Evolutionary conservation across 2,113 vertebrate species (phyloP).

Genomic region (Rhadina sibilatrix): DNA sequence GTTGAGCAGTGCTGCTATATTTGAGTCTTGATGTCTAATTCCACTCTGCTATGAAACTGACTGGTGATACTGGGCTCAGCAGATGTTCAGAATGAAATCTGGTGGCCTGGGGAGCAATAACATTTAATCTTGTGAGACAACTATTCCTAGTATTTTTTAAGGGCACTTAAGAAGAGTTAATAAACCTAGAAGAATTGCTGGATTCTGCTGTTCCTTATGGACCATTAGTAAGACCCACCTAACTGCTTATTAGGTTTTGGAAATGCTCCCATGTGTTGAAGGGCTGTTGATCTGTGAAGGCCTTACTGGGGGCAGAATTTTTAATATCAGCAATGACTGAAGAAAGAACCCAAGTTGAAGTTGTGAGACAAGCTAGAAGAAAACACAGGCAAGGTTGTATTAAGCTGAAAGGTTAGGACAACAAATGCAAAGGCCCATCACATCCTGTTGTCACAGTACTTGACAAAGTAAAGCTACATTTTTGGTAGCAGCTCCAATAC

Average conservation of each 20-base stretch:
- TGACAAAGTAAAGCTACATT: not conserved
- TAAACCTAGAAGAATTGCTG: not conserved
- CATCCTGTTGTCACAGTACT: not conserved
- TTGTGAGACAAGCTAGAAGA: not conserved
- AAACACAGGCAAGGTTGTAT: not conserved
- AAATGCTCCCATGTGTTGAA: not conserved
- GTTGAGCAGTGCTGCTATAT: not conserved
- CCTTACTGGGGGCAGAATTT: not conserved
- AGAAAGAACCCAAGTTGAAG: not conserved
- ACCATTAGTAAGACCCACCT: not conserved
- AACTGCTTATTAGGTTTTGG: not conserved
- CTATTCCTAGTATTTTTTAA: not conserved
- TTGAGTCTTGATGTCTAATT: not conserved
- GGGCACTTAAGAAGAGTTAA: not conserved
- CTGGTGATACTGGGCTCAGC: not conserved
- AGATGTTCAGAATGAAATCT: not conserved
- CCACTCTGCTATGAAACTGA: not conserved
- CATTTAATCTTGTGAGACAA: not conserved
- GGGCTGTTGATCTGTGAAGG: not conserved
- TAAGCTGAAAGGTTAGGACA: not conserved
- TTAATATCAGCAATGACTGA: not conserved
- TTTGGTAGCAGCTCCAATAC: not conserved
- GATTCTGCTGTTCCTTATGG: not conserved
- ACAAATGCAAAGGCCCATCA: not conserved
- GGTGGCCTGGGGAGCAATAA: not conserved